Conservation (phyloP, 2,797 vertebrate genomes). For the Saxicola maurus region DNA sequence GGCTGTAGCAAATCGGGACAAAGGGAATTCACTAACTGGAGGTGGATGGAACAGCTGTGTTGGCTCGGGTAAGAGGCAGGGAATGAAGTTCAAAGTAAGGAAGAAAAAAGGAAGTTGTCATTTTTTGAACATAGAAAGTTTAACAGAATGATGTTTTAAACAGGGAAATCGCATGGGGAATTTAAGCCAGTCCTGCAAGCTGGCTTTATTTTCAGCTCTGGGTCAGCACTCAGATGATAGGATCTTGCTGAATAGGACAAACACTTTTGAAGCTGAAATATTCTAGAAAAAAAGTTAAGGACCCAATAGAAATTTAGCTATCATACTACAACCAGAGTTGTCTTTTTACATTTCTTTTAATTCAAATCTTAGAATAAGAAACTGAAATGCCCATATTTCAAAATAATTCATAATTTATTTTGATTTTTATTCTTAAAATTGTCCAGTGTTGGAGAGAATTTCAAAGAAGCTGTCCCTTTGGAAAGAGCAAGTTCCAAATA, state of each 20-base stretch:
- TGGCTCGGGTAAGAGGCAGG: not conserved
- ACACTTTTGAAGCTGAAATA: not conserved
- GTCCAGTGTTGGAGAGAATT: not conserved
- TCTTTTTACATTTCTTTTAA: not conserved
- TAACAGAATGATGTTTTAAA: not conserved
- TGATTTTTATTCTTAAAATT: not conserved
- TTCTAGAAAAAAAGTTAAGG: not conserved
- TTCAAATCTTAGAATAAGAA: not conserved
- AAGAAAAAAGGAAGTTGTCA: not conserved
- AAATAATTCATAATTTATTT: not conserved
- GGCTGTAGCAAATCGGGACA: not conserved
- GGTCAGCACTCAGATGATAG: not conserved
- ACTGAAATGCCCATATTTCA: not conserved
- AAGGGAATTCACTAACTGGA: not conserved
- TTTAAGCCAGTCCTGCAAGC: not conserved
- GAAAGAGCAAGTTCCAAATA: not conserved
- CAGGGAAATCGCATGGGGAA: not conserved
- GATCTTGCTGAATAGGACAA: not conserved
- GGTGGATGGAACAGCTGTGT: not conserved
- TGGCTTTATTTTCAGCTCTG: slow-evolving; percentile 18
- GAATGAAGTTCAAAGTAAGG: not conserved
- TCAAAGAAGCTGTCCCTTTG: not conserved
- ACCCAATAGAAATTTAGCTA: not conserved
- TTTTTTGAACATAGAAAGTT: not conserved
- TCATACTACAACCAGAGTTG: not conserved